A percentile compares a stretch with the other conserved stretches of the same genome.
phyloP scores from a whole-genome alignment of 2,888 invertebrate species.

The Corythucha ciliata region DNA sequence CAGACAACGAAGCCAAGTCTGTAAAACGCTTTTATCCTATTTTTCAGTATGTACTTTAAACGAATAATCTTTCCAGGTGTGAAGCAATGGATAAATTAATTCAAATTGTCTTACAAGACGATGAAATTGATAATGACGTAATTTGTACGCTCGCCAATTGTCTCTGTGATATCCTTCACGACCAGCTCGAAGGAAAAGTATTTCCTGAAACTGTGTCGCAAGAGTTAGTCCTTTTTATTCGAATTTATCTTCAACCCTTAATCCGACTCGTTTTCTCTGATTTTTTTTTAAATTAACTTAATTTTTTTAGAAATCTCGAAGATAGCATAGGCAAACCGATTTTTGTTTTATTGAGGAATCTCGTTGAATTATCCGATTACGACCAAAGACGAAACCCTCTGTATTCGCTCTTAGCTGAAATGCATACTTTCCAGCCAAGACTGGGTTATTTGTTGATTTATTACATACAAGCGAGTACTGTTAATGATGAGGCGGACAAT shows the following conservation, averaged over 20 bases:
- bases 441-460: conserved; percentile 81
- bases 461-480: conserved; percentile 45
- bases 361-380: conserved; percentile 63
- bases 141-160: conserved; percentile 50
- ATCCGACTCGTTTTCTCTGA: conserved; percentile 7
- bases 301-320: conserved; percentile 46
- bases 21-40: conserved; percentile 2
- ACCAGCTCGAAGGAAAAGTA: conserved; percentile 44
- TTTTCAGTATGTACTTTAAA: neutral
- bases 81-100: conserved; percentile 56
- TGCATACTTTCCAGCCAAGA: conserved; percentile 58
- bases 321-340: conserved; percentile 74
- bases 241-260: no score
- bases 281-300: conserved; percentile 5
- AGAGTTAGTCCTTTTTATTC: conserved; percentile 41
- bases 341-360: conserved; percentile 77
- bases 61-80: conserved; percentile 43
- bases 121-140: conserved; percentile 51
- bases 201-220: conserved; percentile 45
- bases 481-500: conserved; percentile 26
- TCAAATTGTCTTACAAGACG: conserved; percentile 51
- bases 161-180: conserved; percentile 49
- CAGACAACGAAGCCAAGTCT: conserved; percentile 43
- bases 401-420: conserved; percentile 68
- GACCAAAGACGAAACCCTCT: conserved; percentile 68